Conservation (phyloP, 1,140 invertebrate genomes). For the Drosophila varians region DNA sequence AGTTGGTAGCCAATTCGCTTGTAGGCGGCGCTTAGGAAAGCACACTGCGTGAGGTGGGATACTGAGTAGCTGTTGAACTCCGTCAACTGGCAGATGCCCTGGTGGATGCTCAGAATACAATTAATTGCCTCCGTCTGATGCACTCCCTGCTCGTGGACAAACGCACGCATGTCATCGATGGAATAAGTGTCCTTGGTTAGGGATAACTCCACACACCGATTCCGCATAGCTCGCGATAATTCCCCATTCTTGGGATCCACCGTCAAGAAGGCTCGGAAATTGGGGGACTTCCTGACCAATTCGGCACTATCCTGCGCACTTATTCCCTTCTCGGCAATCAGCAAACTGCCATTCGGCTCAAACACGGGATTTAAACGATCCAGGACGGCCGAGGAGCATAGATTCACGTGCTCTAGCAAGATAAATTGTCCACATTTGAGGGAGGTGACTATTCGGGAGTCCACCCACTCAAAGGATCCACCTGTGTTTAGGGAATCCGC, state of each 20-base stretch:
- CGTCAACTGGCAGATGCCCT: conserved; percentile 71
- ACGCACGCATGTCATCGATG: conserved; percentile 85
- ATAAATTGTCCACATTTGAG: conserved; percentile 79
- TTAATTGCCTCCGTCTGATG: conserved; percentile 78
- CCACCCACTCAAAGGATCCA: conserved; percentile 98
- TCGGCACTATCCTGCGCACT: conserved; percentile 88
- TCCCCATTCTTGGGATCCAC: conserved; percentile 98
- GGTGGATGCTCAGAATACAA: conserved; percentile 85
- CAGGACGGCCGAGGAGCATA: conserved; percentile 97
- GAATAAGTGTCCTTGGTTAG: conserved; percentile 85
- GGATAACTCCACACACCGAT: conserved; percentile 97
- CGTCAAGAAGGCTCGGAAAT: conserved; percentile 97
- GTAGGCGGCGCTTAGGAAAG: conserved; percentile 70
- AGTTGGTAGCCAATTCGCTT: conserved; percentile 70
- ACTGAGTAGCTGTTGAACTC: conserved; percentile 77
- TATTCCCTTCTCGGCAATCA: conserved; percentile 95
- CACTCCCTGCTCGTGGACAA: conserved; percentile 85
- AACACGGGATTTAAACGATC: conserved; percentile 98
- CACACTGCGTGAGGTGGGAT: conserved; percentile 75
- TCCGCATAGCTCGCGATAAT: conserved; percentile 99
- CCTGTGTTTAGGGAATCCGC: conserved; percentile 89
- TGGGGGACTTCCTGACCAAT: conserved; percentile 92
- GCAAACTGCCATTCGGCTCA: conserved; percentile 95
- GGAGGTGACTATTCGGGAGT: conserved; percentile 94
- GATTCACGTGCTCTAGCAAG: conserved; percentile 96